Conservation (phyloP, 2,797 vertebrate genomes). For the Sciurus carolinensis region DNA sequence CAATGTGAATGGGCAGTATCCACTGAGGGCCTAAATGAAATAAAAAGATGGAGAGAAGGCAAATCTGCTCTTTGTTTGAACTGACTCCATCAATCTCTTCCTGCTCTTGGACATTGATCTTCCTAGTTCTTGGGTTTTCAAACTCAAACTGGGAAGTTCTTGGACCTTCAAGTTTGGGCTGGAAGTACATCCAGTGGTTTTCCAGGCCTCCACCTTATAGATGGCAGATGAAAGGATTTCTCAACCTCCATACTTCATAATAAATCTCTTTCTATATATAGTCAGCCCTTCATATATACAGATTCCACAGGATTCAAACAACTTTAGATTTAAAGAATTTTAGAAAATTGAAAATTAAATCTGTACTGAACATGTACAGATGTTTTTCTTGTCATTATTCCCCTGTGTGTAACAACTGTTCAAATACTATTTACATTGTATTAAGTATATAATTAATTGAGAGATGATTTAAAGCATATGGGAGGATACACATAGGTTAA, state of each 20-base stretch:
- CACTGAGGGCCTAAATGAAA: too few species aligned
- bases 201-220: too few species aligned
- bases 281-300: too few species aligned
- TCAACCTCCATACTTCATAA: too few species aligned
- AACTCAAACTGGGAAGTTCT: not conserved
- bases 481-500: not conserved
- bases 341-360: not conserved
- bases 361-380: not conserved
- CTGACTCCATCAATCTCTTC: not conserved
- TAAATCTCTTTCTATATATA: not conserved
- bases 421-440: not conserved
- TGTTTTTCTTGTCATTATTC: not conserved
- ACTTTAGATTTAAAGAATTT: too few species aligned
- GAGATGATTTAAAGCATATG: not conserved
- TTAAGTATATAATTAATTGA: not conserved
- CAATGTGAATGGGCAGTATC: not conserved
- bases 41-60: not conserved
- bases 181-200: too few species aligned
- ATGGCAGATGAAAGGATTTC: too few species aligned
- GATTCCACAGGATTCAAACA: not conserved
- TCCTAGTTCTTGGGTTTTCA: not conserved
- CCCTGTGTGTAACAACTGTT: not conserved
- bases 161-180: not conserved
- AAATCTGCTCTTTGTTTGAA: not conserved
- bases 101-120: not conserved